These are phyloP conservation scores for Halcyon malimbica DNA, from an alignment of 2,113 vertebrate species.

Conservation along the genomic window DNA sequence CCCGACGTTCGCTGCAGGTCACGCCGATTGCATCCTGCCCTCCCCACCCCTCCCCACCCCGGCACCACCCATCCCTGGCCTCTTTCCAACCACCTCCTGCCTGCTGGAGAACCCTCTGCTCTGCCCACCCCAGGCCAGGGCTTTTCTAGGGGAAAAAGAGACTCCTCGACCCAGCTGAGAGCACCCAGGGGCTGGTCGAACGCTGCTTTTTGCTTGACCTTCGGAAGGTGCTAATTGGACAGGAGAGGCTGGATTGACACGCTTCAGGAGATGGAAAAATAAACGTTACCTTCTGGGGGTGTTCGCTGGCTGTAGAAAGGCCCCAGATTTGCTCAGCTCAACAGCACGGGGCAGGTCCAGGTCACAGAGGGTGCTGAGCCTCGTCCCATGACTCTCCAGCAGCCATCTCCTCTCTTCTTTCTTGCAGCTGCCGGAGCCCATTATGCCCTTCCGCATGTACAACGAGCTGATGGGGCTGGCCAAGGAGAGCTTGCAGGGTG, in stretches of 20 bases:
- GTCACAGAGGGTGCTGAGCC: not conserved
- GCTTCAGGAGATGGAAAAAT: not conserved
- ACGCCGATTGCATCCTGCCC: not conserved
- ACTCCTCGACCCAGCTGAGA: not conserved
- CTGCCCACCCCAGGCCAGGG: not conserved
- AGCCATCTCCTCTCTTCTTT: not conserved
- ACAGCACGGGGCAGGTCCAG: accelerated
- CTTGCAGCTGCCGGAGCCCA: conserved; percentile 90
- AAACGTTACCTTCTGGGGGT: not conserved
- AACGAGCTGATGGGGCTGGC: conserved; percentile 92
- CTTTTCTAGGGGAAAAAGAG: not conserved
- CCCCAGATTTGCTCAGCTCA: not conserved
- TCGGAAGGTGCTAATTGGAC: not conserved
- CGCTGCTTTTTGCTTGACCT: not conserved
- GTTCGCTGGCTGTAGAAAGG: not conserved
- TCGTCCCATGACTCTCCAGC: not conserved
- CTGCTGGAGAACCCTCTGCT: not conserved
- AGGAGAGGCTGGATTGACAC: not conserved
- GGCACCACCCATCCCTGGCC: not conserved
- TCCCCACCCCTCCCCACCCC: not conserved
- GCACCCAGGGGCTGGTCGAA: not conserved
- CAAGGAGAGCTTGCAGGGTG: conserved; percentile 88
- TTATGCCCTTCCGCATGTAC: conserved; percentile 91
- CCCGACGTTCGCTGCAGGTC: not conserved
- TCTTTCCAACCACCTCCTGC: not conserved